phyloP scores from a whole-genome alignment of 1,140 invertebrate species.

The Microplitis mediator region DNA sequence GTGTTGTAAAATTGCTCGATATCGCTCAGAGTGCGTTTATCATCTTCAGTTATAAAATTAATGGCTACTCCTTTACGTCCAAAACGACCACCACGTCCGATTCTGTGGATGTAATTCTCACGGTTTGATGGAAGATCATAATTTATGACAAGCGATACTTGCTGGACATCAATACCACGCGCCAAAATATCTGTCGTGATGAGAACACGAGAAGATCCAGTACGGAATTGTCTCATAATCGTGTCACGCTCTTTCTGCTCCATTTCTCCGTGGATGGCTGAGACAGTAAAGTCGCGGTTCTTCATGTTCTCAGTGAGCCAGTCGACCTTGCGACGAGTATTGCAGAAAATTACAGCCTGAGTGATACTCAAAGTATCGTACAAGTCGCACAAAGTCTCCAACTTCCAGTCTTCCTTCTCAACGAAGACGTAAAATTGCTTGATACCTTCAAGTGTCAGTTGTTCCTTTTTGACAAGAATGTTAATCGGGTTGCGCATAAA shows the following conservation, averaged over 20 bases:
- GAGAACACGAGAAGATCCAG: conserved; percentile 94
- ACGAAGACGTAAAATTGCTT: conserved; percentile 83
- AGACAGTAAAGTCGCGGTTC: conserved; percentile 95
- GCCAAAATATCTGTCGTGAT: conserved; percentile 97
- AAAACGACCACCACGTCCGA: conserved; percentile 99
- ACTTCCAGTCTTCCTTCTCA: conserved; percentile 58
- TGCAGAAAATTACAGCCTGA: too few species aligned
- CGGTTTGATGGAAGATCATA: conserved; percentile 97
- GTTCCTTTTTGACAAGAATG: conserved; percentile 98
- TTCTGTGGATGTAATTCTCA: conserved; percentile 99
- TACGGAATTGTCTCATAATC: conserved; percentile 98
- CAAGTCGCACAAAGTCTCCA: too few species aligned
- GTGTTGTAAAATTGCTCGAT: conserved; percentile 99
- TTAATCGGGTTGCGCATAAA: conserved; percentile 98
- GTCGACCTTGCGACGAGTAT: conserved; percentile 92
- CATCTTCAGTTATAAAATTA: conserved; percentile 97
- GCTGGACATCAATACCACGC: conserved; percentile 96
- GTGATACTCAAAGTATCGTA: too few species aligned
- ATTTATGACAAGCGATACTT: conserved; percentile 70
- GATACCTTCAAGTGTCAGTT: conserved; percentile 82
- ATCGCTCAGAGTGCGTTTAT: conserved; percentile 91
- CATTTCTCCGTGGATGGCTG: conserved; percentile 99
- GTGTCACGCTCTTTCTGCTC: conserved; percentile 96
- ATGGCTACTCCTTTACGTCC: conserved; percentile 99
- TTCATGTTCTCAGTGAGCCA: conserved; percentile 97